Conservation (phyloP, 2,888 invertebrate genomes). For the Pristionchus fissidentatus region DNA sequence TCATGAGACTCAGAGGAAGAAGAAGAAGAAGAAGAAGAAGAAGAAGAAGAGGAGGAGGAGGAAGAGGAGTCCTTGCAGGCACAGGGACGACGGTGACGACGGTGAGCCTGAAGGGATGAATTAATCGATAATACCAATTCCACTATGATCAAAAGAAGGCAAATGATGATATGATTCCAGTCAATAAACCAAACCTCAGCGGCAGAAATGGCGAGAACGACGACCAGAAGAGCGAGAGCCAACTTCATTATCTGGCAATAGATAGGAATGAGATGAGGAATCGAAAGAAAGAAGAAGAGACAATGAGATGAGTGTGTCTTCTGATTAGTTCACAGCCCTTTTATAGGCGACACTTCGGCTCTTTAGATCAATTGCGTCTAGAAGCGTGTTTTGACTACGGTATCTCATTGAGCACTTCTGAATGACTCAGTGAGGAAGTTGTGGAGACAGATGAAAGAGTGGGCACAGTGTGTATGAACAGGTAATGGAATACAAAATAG, state of each 20-base stretch:
- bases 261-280: neutral
- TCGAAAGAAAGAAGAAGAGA: neutral
- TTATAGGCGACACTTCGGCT: constrained; percentile 23
- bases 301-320: neutral
- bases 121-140: too few species aligned
- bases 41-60: neutral
- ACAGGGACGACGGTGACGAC: neutral
- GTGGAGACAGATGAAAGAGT: too few species aligned
- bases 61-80: too few species aligned
- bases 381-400: neutral
- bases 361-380: neutral
- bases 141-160: too few species aligned
- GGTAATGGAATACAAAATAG: too few species aligned
- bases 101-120: neutral
- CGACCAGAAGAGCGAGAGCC: constrained; percentile 9
- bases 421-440: neutral
- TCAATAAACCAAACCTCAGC: too few species aligned
- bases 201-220: neutral
- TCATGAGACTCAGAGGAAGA: neutral
- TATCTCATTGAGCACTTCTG: constrained; percentile 1
- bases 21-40: constrained; percentile 1
- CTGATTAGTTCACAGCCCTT: constrained; percentile 1
- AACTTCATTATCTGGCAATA: constrained; percentile 21
- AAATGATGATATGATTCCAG: neutral
- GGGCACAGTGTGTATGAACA: too few species aligned